These are phyloP conservation scores for Eubucco bourcierii DNA, from an alignment of 2,113 vertebrate genomes.

Conservation along the genomic window DNA sequence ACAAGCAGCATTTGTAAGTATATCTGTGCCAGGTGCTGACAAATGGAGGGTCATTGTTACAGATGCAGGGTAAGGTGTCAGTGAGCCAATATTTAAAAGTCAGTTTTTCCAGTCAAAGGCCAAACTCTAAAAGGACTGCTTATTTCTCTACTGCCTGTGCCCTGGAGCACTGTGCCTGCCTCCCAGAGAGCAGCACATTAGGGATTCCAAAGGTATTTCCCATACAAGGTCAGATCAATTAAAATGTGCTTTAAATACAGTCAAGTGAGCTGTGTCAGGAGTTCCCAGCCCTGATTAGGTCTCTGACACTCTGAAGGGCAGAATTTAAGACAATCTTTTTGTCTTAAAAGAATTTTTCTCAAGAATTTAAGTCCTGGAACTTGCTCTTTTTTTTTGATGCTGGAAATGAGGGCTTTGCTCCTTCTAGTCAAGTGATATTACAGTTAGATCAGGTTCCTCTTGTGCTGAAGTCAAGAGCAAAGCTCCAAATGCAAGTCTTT, in stretches of 20 bases:
- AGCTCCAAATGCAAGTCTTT: background rate
- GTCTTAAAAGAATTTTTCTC: too few relatives aligned
- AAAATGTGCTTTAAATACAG: slow-evolving; percentile 26
- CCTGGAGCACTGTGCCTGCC: background rate
- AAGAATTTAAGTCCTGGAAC: background rate
- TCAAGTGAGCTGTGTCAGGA: background rate
- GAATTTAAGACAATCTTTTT: background rate
- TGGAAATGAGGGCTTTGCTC: background rate
- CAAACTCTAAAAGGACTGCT: background rate
- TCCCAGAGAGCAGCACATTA: background rate
- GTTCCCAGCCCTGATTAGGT: background rate
- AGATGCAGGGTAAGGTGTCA: background rate
- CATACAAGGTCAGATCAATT: slow-evolving; percentile 50
- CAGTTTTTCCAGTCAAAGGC: slow-evolving; percentile 33
- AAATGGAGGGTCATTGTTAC: slow-evolving; percentile 4
- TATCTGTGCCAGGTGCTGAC: background rate
- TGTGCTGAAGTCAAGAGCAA: background rate
- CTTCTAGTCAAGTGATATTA: background rate
- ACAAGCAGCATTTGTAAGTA: background rate
- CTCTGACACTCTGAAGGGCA: slow-evolving; percentile 15
- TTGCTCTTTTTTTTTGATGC: background rate
- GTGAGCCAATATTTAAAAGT: slow-evolving; percentile 24
- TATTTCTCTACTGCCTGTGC: background rate
- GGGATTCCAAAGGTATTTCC: slow-evolving; percentile 22
- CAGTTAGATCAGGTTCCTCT: background rate